Evolutionary conservation across 2,797 vertebrate genomes (phyloP).

Genomic region (Ataeniobius toweri): DNA sequence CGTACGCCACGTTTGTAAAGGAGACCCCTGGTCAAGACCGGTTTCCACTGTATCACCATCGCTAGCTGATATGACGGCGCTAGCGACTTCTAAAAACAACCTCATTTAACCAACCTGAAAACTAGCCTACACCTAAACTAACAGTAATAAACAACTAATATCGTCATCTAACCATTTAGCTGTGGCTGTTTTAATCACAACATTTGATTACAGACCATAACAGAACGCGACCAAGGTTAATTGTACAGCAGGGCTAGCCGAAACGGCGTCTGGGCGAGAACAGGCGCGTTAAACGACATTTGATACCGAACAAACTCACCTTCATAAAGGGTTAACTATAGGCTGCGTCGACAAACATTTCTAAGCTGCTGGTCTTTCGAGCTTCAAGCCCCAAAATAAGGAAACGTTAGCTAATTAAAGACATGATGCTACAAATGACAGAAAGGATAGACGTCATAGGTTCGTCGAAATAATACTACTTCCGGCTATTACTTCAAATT

Average conservation of each 20-base stretch:
- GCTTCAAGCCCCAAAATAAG: neutral
- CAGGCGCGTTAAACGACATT: neutral
- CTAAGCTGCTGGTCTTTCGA: too few species aligned
- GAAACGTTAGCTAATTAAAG: constrained; percentile 3
- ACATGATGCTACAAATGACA: constrained; percentile 25
- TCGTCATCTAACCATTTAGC: neutral
- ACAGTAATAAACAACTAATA: neutral
- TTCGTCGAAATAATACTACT: neutral
- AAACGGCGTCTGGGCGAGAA: neutral
- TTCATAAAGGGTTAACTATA: constrained; percentile 13
- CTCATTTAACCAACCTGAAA: neutral
- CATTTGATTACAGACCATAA: neutral
- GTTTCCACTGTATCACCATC: neutral
- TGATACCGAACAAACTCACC: constrained; percentile 42
- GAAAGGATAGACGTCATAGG: neutral
- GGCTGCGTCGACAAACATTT: neutral
- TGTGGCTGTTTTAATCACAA: neutral
- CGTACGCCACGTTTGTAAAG: too few species aligned
- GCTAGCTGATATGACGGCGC: neutral
- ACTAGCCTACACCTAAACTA: too few species aligned
- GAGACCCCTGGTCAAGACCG: neutral
- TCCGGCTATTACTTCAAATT: constrained; percentile 31
- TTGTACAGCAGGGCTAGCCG: neutral
- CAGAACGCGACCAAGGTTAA: constrained; percentile 5
- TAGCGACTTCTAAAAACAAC: neutral